Percentiles rank a stretch among this genome's conserved stretches.
phyloP scores from a whole-genome alignment of 1,140 invertebrate species.

The Camponotus vicinus region DNA sequence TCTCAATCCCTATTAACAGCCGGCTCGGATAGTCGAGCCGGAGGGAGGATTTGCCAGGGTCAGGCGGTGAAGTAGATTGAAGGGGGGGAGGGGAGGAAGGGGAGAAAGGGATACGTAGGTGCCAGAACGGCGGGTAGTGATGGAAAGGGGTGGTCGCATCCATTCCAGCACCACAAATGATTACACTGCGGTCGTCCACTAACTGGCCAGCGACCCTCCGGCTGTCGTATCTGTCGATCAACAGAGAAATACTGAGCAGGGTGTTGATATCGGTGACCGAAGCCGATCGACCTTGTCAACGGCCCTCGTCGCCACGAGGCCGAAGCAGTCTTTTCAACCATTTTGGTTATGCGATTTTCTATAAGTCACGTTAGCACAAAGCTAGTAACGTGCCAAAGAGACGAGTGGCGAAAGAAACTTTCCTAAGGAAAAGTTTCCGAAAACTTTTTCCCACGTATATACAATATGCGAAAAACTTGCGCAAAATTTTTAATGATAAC shows the following conservation, averaged over 20 bases:
- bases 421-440: neutral
- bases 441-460: neutral
- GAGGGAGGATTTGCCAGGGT: slow-evolving; percentile 72
- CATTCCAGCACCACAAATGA: slow-evolving; percentile 84
- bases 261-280: slow-evolving; percentile 69
- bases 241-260: slow-evolving; percentile 69
- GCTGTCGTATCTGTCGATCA: slow-evolving; percentile 72
- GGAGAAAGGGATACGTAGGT: neutral
- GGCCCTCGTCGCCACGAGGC: neutral
- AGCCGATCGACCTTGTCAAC: slow-evolving; percentile 66
- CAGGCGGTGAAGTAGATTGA: slow-evolving; percentile 54
- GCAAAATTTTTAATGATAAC: neutral
- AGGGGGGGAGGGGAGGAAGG: neutral
- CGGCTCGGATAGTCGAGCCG: slow-evolving; percentile 65
- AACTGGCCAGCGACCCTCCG: slow-evolving; percentile 80
- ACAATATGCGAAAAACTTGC: neutral
- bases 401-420: neutral
- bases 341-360: slow-evolving; percentile 44
- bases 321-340: slow-evolving; percentile 37
- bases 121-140: slow-evolving; percentile 18
- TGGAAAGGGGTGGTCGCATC: slow-evolving; percentile 68
- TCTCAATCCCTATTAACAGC: slow-evolving; percentile 73
- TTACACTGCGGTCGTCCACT: slow-evolving; percentile 84
- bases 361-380: neutral
- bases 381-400: neutral